Evolutionary conservation across 1,140 invertebrate genomes (phyloP), one percentile per base, ranked within the genome.

Genomic region (Drosophila nigrodunni): DNA sequence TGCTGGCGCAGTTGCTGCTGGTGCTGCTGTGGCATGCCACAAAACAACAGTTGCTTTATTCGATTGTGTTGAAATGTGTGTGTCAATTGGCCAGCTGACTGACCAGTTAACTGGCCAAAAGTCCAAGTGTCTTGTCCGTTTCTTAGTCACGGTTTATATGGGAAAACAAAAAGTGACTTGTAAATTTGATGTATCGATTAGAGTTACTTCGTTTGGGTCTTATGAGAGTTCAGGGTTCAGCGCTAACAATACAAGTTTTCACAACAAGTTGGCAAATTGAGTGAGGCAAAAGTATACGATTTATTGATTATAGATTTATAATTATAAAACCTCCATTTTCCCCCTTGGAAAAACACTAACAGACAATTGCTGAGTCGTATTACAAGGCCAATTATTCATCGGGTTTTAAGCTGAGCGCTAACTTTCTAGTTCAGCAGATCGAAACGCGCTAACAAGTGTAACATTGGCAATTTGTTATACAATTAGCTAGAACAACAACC

Each of bases 381-480:
- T 60, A 46, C 44, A 61, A 62, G 46, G 46, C 30, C 47, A 50
- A 39, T 62, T 54, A 65, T n/a, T 49, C 39, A 61, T 34, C 8
- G 43, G 13, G 13, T 13, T 55, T 55, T 34, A 52, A 54, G 8
- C n/a, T 21, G 34, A 52, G 49, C 30, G 49, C 9, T 37, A 41
- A 61, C 50, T 76, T 86, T 82, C 75, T 62, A 57, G 79, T 74
- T 58, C 71, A 88, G 68, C 76, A 82, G 67, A 82, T 86, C 82
- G 75, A 78, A 82, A 87, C 71, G 72, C 74, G 71, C 65, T 82
- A 87, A 76, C 82, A 83, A 87, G 85, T 87, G 85, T 83, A 83
- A 83, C 80, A 89, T 87, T 87, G 85, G 65, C 83, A 80, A 88
- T 89, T 88, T 82, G 83, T 74, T 78, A 74, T 49, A 55, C 69